Conservation (phyloP, 2,888 invertebrate species). For the Resseliella maxima region DNA sequence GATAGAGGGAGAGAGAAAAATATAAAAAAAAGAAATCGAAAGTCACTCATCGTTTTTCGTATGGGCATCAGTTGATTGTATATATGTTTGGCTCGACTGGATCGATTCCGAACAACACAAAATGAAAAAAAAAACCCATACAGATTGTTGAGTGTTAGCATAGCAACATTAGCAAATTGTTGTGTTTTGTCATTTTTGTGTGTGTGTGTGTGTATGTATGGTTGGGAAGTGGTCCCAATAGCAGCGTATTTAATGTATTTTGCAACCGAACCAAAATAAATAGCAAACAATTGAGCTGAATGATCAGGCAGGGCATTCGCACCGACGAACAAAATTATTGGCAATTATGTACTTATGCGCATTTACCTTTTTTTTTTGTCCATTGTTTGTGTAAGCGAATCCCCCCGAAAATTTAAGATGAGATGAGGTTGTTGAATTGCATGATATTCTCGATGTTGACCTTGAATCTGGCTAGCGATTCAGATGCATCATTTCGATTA, state of each 20-base stretch:
- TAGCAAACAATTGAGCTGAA: not conserved
- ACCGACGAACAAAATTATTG: not conserved
- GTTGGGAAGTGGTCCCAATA: too few species aligned
- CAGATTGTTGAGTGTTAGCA: not conserved
- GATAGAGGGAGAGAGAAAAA: too few species aligned
- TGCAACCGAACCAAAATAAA: not conserved
- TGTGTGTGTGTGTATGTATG: too few species aligned
- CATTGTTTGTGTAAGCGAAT: not conserved
- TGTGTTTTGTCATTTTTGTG: too few species aligned
- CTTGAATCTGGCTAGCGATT: not conserved
- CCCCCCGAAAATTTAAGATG: not conserved
- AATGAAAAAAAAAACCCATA: too few species aligned
- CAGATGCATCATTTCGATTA: not conserved
- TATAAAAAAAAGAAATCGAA: conserved; percentile 32
- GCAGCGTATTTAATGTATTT: not conserved
- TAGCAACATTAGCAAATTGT: not conserved
- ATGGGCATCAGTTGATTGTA: not conserved
- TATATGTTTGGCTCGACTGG: not conserved
- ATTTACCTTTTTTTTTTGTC: conserved; percentile 31
- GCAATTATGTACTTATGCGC: conserved; percentile 26
- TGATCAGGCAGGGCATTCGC: not conserved
- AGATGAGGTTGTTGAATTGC: conserved; percentile 26
- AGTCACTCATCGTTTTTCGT: not conserved
- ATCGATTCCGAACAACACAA: not conserved
- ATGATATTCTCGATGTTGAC: not conserved